These are phyloP conservation scores for Hipposideros armiger DNA, from an alignment of 2,113 vertebrate species.

Conservation along the genomic window DNA sequence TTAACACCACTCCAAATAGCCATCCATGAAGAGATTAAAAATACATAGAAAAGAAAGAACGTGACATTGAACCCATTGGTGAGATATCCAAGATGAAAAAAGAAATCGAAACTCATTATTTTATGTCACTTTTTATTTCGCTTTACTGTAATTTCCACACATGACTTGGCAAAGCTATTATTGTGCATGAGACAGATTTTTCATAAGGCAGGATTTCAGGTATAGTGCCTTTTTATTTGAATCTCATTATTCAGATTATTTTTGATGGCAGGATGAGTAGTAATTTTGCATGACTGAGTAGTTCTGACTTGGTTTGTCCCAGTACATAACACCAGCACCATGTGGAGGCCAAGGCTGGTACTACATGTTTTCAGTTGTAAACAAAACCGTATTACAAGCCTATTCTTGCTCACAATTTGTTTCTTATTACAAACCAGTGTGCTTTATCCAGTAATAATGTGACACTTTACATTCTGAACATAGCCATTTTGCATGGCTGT, in stretches of 20 bases:
- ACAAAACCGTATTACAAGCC: neutral
- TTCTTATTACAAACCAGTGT: neutral
- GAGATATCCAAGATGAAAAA: neutral
- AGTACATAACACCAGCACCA: slow-evolving; percentile 68
- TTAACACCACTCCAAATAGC: slow-evolving; percentile 23
- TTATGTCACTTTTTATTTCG: neutral
- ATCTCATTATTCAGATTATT: neutral
- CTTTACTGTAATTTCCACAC: neutral
- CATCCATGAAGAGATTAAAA: neutral
- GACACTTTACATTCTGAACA: neutral
- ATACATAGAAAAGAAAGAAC: neutral
- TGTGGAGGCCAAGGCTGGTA: slow-evolving; percentile 66
- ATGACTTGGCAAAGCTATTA: neutral
- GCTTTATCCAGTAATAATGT: neutral
- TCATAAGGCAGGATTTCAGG: neutral
- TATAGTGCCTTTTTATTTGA: neutral
- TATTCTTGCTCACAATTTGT: neutral
- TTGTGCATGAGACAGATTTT: neutral
- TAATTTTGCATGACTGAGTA: neutral
- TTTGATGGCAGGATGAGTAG: neutral
- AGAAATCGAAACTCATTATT: neutral
- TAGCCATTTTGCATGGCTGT: neutral
- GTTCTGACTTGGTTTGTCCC: neutral
- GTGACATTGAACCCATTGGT: neutral
- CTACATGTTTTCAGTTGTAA: slow-evolving; percentile 35